Evolutionary conservation across 2,113 vertebrate genomes (phyloP), one percentile per base, ranked within the genome.

Genomic region (Cygnus buccinator): DNA sequence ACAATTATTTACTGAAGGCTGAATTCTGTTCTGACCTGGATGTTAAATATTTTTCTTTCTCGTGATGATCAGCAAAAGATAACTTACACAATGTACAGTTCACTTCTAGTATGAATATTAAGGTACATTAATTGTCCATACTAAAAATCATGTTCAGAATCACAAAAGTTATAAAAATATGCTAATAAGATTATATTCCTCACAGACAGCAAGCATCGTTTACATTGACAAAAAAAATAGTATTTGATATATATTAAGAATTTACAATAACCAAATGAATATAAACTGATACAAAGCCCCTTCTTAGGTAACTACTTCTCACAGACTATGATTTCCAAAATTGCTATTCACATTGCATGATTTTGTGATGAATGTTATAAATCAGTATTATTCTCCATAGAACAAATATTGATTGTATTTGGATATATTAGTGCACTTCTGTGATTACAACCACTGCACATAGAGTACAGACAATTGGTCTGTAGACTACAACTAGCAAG

Each of bases 351-450:
- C 2, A 4, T 74, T 77, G 25, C 50, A 25, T 39, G 79, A 26
- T 72, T 90, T 71, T 82, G 23, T 95, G 66, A 63, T 82, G 29
- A 11, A 72, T 65, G 28, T 37, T 63, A 88, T 59, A 85, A 87
- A 81, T 67, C n/a, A 43, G 9, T 57, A 77, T 81, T 75, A 72
- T 72, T 84, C 77, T 25, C 20, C 75, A 10, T 23, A 29, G 14
- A 85, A 82, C 75, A 63, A 82, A 61, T 94, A 95, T 72, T 82
- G 87, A 84, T 84, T 89, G 7, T 61, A 46, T 29, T 81, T 82
- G 28, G 1, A 25, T 29, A 8, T 81, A 62, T 91, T 83, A 81
- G 18, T 37, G 43, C 10, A 65, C 59, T 87, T 57, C 25, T 72
- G 13, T 89, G 82, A 93, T 87, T 78, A 62, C 15, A 63, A 52